Percentiles rank a stretch among this genome's conserved stretches.
Evolutionary conservation across 2,888 invertebrate genomes (phyloP).

Genomic region (Gastracanthus pulcherrimus): DNA sequence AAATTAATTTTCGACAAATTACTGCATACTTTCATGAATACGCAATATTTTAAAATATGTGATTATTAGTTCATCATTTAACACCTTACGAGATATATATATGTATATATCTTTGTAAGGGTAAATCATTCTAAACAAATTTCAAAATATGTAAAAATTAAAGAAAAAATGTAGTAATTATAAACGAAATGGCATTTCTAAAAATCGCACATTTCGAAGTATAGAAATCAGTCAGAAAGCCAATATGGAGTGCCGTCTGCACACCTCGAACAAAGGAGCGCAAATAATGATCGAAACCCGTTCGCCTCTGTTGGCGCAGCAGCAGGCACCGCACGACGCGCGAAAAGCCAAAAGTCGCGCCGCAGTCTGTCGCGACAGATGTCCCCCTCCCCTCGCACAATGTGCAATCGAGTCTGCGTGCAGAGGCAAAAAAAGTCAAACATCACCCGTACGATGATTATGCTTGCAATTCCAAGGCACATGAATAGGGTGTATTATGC

Average conservation of each 20-base stretch:
- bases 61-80: too few species aligned
- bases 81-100: too few species aligned
- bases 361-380: conserved; percentile 25
- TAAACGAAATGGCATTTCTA: too few species aligned
- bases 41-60: too few species aligned
- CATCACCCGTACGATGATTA: background rate
- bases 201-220: too few species aligned
- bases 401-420: background rate
- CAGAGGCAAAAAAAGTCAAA: background rate
- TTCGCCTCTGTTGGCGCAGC: background rate
- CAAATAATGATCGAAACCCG: background rate
- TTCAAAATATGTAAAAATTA: too few species aligned
- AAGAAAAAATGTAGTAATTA: too few species aligned
- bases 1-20: too few species aligned
- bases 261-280: background rate
- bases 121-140: too few species aligned
- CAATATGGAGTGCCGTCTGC: background rate
- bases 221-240: background rate
- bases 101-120: too few species aligned
- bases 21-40: too few species aligned
- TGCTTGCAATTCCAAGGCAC: background rate
- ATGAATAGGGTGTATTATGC: background rate
- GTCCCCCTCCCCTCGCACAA: background rate
- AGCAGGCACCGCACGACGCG: background rate
- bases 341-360: conserved; percentile 4